Percentiles rank a stretch among this genome's conserved stretches.
phyloP scores from a whole-genome alignment of 2,888 invertebrate genomes.

The Lepidochrysops patricia region DNA sequence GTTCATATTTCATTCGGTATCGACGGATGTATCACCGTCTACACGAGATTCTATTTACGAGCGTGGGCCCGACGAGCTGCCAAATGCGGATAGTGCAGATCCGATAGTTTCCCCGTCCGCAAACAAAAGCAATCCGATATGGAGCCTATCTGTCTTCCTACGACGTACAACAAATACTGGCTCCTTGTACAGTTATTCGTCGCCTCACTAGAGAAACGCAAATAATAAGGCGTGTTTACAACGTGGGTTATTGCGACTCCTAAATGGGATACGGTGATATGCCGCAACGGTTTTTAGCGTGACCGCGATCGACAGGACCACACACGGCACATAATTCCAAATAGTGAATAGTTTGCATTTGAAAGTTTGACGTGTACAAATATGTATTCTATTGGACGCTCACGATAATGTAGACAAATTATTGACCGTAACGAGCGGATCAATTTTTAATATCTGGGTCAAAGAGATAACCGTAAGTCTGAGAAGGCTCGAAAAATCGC shows the following conservation, averaged over 20 bases:
- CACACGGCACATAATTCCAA: conserved; percentile 2
- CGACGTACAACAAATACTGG: conserved; percentile 13
- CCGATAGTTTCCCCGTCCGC: conserved; percentile 39
- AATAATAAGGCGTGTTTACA: conserved; percentile 15
- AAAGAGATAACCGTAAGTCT: conserved; percentile 31
- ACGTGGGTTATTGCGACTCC: conserved; percentile 7
- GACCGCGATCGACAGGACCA: conserved; percentile 10
- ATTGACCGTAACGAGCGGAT: background rate
- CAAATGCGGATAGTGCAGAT: conserved; percentile 41
- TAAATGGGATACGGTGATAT: conserved; percentile 12
- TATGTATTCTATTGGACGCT: background rate
- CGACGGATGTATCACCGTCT: conserved; percentile 53
- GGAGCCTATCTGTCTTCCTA: conserved; percentile 23
- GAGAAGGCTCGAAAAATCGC: conserved; percentile 27
- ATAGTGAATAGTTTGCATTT: background rate
- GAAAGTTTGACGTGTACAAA: background rate
- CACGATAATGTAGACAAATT: conserved; percentile 6
- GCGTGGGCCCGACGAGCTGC: conserved; percentile 45
- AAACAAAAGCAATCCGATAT: conserved; percentile 38
- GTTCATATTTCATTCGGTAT: conserved; percentile 63
- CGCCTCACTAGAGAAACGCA: background rate
- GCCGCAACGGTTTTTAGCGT: conserved; percentile 2
- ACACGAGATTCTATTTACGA: conserved; percentile 58
- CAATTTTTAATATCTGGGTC: conserved; percentile 22
- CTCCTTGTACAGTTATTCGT: conserved; percentile 15